Conservation (phyloP, 2,888 invertebrate species). For the Choristoneura rosaceana region DNA sequence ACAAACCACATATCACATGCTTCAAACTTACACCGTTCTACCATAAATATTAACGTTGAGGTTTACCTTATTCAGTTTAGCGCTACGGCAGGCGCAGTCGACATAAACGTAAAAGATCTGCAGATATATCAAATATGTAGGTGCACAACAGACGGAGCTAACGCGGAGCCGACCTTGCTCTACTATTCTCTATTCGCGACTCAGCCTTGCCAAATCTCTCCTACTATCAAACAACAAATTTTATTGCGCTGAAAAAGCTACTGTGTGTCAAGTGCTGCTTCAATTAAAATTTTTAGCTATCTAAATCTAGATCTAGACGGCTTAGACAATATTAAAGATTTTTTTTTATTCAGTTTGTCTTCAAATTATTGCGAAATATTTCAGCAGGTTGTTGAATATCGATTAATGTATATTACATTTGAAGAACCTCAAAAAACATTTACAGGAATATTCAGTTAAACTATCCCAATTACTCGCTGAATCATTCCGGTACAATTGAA, state of each 20-base stretch:
- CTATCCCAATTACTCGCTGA: too few relatives aligned
- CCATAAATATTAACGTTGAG: slow-evolving; percentile 1
- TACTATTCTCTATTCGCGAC: slow-evolving; percentile 51
- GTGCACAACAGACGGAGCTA: slow-evolving; percentile 50
- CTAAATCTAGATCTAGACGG: not conserved
- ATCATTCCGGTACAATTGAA: too few relatives aligned
- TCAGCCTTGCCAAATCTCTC: slow-evolving; percentile 59
- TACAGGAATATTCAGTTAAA: too few relatives aligned
- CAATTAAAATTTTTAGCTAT: not conserved
- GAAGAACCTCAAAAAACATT: too few relatives aligned
- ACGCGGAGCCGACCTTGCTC: slow-evolving; percentile 58
- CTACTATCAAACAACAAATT: slow-evolving; percentile 19
- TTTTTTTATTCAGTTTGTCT: not conserved
- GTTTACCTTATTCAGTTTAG: slow-evolving; percentile 14
- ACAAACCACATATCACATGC: not conserved
- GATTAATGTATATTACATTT: too few relatives aligned
- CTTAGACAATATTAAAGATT: not conserved
- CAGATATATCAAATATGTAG: slow-evolving; percentile 40
- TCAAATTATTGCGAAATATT: too few relatives aligned
- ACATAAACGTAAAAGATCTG: slow-evolving; percentile 34
- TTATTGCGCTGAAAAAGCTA: slow-evolving; percentile 23
- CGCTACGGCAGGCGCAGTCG: slow-evolving; percentile 3
- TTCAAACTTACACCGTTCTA: not conserved
- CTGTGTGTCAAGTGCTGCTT: not conserved
- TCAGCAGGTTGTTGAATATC: too few relatives aligned